Base-by-base conservation (phyloP, 2,888 invertebrate species). In the Tetropium fuscum region DNA sequence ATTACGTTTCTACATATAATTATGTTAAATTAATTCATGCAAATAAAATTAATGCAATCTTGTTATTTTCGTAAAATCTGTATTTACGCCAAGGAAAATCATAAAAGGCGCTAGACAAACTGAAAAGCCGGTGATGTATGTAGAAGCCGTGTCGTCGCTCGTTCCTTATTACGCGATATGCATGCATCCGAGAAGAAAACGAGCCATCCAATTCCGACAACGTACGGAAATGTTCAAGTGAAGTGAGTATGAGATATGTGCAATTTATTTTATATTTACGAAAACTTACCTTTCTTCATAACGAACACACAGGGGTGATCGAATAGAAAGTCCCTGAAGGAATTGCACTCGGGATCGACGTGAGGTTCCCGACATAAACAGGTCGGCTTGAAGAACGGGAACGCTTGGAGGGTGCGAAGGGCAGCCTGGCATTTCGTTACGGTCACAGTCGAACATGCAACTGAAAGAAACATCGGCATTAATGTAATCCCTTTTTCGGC, bases 341-440 rank as follows among this genome's bases (percentile, higher is more conserved):
- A 92, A 86, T 94, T 95, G 83, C 95, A 95, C 78, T 94, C 94
- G 64, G 93, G 94, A 82, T 95, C 95, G 78, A 93, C 90, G 83
- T 91, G 91, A 34, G 94, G 94, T 78, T 95, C 94, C 72, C 92
- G 89, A 84, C 95, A 95, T 78, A 95, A 89, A 82, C 95, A 95
- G 73, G 95, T 95, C 74, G 95, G 95, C 80, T 92, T 92, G 87
- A 95, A 95, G 88, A 94, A 95, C 78, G 94, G 92, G 81, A 95
- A 95, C 61, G 93, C 93, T 85, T 94, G 94, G 76, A 95, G 85
- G 57, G 94, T 95, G 74, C 91, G 88, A 77, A 95, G 86, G 25
- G 95, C 95, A 53, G 94, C 94, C 84, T 94, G 94, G 84, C 95
- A 95, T 85, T 95, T 95, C 72, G 93, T 93, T 81, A 95, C 94